Evolutionary conservation across 2,797 vertebrate genomes (phyloP).

Genomic region (Coregonus sp.): DNA sequence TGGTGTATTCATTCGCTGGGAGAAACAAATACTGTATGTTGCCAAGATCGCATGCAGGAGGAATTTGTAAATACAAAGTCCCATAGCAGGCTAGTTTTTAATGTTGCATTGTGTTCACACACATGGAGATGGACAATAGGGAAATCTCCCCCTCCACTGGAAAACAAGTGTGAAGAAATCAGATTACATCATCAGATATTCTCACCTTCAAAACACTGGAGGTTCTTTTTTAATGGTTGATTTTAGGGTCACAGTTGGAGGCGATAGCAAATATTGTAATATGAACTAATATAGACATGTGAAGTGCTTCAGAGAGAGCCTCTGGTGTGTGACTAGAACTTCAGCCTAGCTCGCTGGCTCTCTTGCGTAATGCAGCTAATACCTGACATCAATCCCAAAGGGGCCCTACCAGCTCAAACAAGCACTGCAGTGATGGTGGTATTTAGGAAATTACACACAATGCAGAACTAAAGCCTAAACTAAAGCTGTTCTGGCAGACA

Average conservation of each 20-base stretch:
- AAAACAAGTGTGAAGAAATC: slow-evolving; percentile 36
- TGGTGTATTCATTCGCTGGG: slow-evolving; percentile 10
- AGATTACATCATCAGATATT: slow-evolving; percentile 40
- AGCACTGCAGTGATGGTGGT: slow-evolving; percentile 45
- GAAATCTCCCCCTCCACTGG: slow-evolving; percentile 32
- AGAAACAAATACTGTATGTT: slow-evolving; percentile 36
- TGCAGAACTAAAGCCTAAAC: slow-evolving; percentile 40
- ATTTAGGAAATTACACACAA: slow-evolving; percentile 42
- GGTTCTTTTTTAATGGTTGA: slow-evolving; percentile 33
- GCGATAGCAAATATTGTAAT: slow-evolving; percentile 20
- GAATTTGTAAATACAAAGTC: slow-evolving; percentile 44
- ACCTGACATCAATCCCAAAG: slow-evolving; percentile 28
- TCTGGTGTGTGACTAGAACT: slow-evolving; percentile 35
- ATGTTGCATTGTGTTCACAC: slow-evolving; percentile 45
- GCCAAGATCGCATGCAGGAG: slow-evolving; percentile 31
- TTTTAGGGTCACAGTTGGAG: slow-evolving; percentile 21
- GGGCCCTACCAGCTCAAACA: slow-evolving; percentile 47
- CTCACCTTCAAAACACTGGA: slow-evolving; percentile 37
- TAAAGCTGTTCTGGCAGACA: slow-evolving; percentile 28
- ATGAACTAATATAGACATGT: neutral
- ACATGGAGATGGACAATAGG: slow-evolving; percentile 48
- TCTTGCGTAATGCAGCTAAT: slow-evolving; percentile 9
- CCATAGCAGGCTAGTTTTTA: slow-evolving; percentile 46
- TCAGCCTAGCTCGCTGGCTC: neutral
- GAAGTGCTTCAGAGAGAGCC: slow-evolving; percentile 7